These are phyloP conservation scores for Rhingia rostrata DNA, from an alignment of 2,888 invertebrate genomes.

Conservation along the genomic window DNA sequence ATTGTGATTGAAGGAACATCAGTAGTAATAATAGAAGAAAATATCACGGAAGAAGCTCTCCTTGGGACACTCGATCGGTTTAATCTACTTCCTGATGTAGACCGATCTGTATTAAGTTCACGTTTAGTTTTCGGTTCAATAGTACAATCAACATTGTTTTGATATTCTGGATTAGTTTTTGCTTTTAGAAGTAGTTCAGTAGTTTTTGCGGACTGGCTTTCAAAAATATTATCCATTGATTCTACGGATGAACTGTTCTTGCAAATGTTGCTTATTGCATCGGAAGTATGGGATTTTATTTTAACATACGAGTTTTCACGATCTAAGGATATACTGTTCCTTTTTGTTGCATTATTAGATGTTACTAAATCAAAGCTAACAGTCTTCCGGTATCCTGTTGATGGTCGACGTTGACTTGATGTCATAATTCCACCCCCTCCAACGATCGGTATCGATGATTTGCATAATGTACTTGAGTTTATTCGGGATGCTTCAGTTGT, in stretches of 20 bases:
- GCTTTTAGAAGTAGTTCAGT: not conserved
- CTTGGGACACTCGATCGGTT: conserved; percentile 42
- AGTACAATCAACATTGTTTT: not conserved
- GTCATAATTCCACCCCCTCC: conserved; percentile 76
- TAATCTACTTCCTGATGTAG: conserved; percentile 75
- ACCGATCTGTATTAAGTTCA: conserved; percentile 79
- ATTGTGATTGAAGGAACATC: conserved; percentile 79
- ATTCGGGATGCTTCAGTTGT: conserved; percentile 53
- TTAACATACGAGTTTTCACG: conserved; percentile 63
- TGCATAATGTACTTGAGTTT: not conserved
- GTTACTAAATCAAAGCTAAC: conserved; percentile 82
- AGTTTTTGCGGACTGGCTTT: conserved; percentile 69
- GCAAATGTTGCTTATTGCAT: conserved; percentile 79
- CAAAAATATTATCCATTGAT: conserved; percentile 78
- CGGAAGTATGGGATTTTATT: conserved; percentile 80
- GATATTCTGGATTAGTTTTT: not conserved
- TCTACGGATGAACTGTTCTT: conserved; percentile 79
- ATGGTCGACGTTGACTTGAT: conserved; percentile 75
- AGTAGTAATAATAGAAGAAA: conserved; percentile 74
- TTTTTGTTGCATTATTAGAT: conserved; percentile 56
- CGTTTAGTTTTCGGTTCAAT: conserved; percentile 75
- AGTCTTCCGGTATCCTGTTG: conserved; percentile 80
- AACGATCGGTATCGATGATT: conserved; percentile 7
- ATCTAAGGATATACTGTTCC: conserved; percentile 32
- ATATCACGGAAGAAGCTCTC: conserved; percentile 58